Base-by-base conservation (phyloP, 2,888 invertebrate genomes). In the Junonia oenone region DNA sequence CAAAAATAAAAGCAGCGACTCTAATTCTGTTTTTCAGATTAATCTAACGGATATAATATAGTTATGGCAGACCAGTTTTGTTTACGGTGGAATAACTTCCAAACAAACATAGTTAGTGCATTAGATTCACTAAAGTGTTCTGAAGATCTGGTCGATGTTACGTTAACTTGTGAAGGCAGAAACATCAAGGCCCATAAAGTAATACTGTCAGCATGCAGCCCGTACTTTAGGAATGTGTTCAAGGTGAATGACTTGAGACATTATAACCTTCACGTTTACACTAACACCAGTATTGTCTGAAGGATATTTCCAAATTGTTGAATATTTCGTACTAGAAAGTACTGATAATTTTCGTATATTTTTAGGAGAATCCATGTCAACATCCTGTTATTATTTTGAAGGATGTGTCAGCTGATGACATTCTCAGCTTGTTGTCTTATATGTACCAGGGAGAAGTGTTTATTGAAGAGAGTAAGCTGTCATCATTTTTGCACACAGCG, bases 21-120 rank as follows among this genome's bases (percentile, higher is more conserved):
- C 46, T 63, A 61, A 61, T 63, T 65, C 64, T 67, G 58, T 68
- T 74, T 74, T 71, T 69, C 68, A 70, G 71, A 66, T 69, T 58
- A 75, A 70, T 62, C 60, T 60, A 64, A 65, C 72, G 71, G 69
- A 70, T 66, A 71, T 19, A 40, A 40, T 75, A 66, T 82, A 83
- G 81, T 79, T 68, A 91, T 91, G 90, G 89, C 90, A 73, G 93
- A 94, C 82, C 93, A 94, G 78, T 94, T 94, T 77, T 94, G 94
- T 85, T 91, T 94, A 77, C 93, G 93, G 84, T 94, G 94, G 94
- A 94, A 94, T 78, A 94, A 94, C 77, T 94, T 94, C 84, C 93
- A 94, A 80, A 91, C 91, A 56, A 94, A 93, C 69, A 93, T 94
- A 71, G 91, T 94, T 60, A 92, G 92, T 72, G 93, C 93, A 38